phyloP scores from a whole-genome alignment of 2,113 vertebrate species.

The Tretioscincus oriximinensis region DNA sequence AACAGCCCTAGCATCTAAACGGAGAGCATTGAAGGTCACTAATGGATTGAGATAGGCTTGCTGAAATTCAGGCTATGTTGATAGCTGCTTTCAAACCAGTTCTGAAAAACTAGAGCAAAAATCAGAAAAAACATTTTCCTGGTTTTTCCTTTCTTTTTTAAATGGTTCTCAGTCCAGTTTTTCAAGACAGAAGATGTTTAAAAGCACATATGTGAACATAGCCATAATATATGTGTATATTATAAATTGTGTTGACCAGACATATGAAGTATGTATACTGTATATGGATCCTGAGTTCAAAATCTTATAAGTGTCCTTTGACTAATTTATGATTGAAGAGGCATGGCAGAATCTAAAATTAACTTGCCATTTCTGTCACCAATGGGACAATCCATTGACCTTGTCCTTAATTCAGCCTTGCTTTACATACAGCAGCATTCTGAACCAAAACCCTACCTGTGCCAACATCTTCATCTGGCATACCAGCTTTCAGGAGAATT shows the following conservation, averaged over 20 bases:
- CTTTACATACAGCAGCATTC: background rate
- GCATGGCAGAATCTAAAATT: background rate
- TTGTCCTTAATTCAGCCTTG: background rate
- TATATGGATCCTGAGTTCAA: background rate
- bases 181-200: no score
- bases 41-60: background rate
- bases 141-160: no score
- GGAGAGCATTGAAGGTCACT: slow-evolving; percentile 6
- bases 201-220: background rate
- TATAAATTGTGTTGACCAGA: background rate
- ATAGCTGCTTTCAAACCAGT: no score
- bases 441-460: slow-evolving; percentile 71
- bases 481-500: slow-evolving; percentile 80
- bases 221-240: background rate
- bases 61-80: no score
- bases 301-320: slow-evolving; percentile 25
- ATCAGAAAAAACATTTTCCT: no score
- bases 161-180: no score
- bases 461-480: slow-evolving; percentile 75
- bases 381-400: fast-evolving
- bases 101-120: no score
- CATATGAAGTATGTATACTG: background rate
- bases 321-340: slow-evolving; percentile 4
- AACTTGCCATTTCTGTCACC: slow-evolving; percentile 1
- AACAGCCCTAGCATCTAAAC: slow-evolving; percentile 8